Percentiles rank a stretch among this genome's conserved stretches.
phyloP scores from a whole-genome alignment of 2,888 invertebrate genomes.

The Cyaniris semiargus region DNA sequence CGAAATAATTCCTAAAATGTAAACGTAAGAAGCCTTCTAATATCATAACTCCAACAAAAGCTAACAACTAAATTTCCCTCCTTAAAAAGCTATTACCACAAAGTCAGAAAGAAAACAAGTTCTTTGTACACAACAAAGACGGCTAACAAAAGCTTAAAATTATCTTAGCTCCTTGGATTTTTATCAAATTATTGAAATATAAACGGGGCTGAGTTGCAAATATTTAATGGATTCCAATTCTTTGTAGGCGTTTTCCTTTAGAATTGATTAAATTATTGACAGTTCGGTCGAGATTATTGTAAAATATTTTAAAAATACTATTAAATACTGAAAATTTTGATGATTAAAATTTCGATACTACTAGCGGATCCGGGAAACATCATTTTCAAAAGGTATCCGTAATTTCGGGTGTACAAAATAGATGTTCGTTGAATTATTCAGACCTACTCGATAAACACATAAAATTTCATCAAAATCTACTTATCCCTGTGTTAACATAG shows the following conservation, averaged over 20 bases:
- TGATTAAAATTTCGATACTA: too few species aligned
- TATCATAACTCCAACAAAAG: slow-evolving; percentile 9
- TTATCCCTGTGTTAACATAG: too few species aligned
- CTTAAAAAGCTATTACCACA: slow-evolving; percentile 21
- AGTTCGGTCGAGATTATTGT: neutral
- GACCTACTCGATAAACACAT: too few species aligned
- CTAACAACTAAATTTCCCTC: slow-evolving; percentile 6
- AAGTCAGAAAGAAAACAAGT: slow-evolving; percentile 22
- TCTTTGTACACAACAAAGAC: slow-evolving; percentile 20
- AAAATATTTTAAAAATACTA: too few species aligned
- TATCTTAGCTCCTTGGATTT: slow-evolving; percentile 6
- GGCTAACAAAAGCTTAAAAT: slow-evolving; percentile 15
- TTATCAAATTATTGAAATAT: slow-evolving; percentile 29
- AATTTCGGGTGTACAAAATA: too few species aligned
- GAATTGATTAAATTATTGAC: slow-evolving; percentile 4
- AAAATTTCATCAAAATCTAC: too few species aligned
- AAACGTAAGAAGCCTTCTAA: neutral
- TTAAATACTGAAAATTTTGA: too few species aligned
- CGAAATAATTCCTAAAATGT: neutral
- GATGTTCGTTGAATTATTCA: too few species aligned
- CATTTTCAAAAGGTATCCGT: too few species aligned
- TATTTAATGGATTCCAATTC: slow-evolving; percentile 23
- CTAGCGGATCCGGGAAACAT: too few species aligned
- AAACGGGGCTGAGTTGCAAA: slow-evolving; percentile 17
- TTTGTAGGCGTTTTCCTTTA: slow-evolving; percentile 19